Evolutionary conservation across 2,888 invertebrate species (phyloP).

Genomic region (Drosophila austrosaltans): DNA sequence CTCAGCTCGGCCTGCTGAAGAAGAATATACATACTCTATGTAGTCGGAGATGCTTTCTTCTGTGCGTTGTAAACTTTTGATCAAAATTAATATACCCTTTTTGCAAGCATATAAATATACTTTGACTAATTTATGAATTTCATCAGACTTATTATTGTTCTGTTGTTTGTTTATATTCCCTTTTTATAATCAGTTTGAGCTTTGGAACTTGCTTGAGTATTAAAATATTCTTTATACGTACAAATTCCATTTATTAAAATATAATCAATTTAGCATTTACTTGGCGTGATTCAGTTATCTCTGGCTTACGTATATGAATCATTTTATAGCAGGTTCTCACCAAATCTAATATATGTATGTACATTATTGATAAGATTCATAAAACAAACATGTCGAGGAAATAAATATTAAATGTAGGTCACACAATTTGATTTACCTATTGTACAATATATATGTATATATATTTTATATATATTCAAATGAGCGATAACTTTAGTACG

Average conservation of each 20-base stretch:
- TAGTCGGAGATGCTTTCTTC: too few species aligned
- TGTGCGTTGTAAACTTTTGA: too few species aligned
- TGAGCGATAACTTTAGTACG: background rate
- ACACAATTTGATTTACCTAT: conserved; percentile 15
- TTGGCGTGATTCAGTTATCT: background rate
- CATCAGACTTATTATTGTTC: too few species aligned
- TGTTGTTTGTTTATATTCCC: too few species aligned
- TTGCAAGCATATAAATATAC: too few species aligned
- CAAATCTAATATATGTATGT: background rate
- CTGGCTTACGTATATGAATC: background rate
- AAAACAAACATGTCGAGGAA: conserved; percentile 3
- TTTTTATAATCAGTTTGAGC: too few species aligned
- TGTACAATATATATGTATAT: background rate
- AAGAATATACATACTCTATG: too few species aligned
- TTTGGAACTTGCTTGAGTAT: too few species aligned
- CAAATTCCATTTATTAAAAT: too few species aligned
- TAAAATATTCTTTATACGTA: background rate
- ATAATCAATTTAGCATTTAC: background rate
- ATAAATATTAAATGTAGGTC: conserved; percentile 15
- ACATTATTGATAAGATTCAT: conserved; percentile 1
- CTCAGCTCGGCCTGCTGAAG: too few species aligned
- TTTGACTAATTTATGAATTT: too few species aligned
- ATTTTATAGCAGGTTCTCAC: background rate
- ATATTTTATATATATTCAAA: background rate
- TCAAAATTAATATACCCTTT: too few species aligned